Base-by-base conservation (phyloP, 2,113 vertebrate species). In the Varanus komodoensis region DNA sequence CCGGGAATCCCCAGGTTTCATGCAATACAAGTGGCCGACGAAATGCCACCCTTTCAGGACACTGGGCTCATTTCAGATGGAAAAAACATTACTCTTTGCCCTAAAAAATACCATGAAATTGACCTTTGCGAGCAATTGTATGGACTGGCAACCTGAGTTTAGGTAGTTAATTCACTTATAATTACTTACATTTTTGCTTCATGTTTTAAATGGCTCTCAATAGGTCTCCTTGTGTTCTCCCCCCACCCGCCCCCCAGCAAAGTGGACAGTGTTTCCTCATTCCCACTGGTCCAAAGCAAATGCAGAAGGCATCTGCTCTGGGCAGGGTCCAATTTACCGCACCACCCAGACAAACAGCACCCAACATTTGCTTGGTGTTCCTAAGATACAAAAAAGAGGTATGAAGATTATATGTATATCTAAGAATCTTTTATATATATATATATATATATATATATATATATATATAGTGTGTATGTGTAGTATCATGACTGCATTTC, bases 1-100 rank as follows among this genome's bases (percentile, higher is more conserved):
- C 88, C n/a, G 9, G 67, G 92, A 87, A 93, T 93, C 84, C 29
- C 0, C 83, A 87, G 91, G 86, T 93, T 82, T 92, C 48, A 87
- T 89, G 89, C 87, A 54, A 92, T 0, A 0, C 1, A 25, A 64
- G 87, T 68, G 0, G 38, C 93, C 79, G 1, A 50, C 1, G 78
- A 94, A 91, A 95, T 93, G 3, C 61, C 52, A 75, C 50, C 6
- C 1, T 78, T 88, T 48, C 92, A 4, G 84, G 3, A 14, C 21
- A 9, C 80, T 21, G 83, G 90, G 15, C 61, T 85, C 64, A 29
- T 61, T 74, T 50, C 44, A 19, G 85, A 52, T 92, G 84, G 44
- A 23, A 92, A 73, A 19, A 95, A 64, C 61, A 92, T 17, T 84
- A 61, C 89, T 89, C 2, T 0, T 23, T 73, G 68, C 52, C 17